Conservation (phyloP, 2,888 invertebrate genomes). For the Tiliacea citrago region DNA sequence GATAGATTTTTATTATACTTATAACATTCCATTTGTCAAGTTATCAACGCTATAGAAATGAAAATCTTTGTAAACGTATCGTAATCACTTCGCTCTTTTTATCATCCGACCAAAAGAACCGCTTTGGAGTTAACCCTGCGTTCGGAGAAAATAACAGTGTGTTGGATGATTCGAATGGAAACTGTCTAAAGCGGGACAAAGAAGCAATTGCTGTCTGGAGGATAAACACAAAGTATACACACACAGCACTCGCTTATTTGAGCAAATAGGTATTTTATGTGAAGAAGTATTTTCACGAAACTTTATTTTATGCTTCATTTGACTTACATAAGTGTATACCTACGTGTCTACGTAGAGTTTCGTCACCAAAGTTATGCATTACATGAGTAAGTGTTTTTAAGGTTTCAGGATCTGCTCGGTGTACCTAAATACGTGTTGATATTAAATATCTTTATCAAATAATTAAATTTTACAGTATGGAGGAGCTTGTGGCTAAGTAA, state of each 20-base stretch:
- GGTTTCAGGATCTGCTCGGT: neutral
- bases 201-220: conserved; percentile 42
- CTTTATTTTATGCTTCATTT: conserved; percentile 38
- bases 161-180: conserved; percentile 50
- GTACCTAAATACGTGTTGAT: neutral
- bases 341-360: neutral
- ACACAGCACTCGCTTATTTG: conserved; percentile 26
- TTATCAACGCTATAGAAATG: conserved; percentile 65
- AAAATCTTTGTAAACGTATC: conserved; percentile 49
- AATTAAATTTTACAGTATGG: too few relatives aligned
- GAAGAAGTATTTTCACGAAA: conserved; percentile 29
- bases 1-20: conserved; percentile 64
- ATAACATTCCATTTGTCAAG: conserved; percentile 64
- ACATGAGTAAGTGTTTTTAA: conserved; percentile 1
- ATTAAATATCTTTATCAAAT: neutral
- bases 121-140: conserved; percentile 32
- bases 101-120: conserved; percentile 27
- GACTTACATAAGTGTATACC: conserved; percentile 14
- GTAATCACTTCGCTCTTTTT: conserved; percentile 41
- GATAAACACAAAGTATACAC: conserved; percentile 38
- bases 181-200: conserved; percentile 52
- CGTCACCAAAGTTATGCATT: neutral
- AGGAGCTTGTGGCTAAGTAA: too few relatives aligned
- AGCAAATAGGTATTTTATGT: conserved; percentile 37
- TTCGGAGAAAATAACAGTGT: conserved; percentile 47